Percentiles rank a stretch among this genome's conserved stretches.
These are phyloP conservation scores for Holocentrus rufus DNA, from an alignment of 2,797 vertebrate genomes.

Conservation along the genomic window DNA sequence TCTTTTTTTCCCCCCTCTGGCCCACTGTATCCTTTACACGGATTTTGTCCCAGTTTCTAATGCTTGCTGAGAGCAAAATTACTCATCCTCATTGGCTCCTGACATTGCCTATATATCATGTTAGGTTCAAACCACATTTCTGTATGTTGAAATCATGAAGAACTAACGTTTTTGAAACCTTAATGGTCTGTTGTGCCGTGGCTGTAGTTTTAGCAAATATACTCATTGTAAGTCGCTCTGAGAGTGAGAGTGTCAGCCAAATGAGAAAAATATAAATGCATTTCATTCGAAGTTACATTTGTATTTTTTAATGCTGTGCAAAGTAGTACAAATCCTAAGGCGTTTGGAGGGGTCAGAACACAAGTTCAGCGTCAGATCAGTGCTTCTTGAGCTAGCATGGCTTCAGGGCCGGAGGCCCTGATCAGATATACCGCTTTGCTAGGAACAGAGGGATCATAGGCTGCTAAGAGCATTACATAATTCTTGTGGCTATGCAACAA, in stretches of 20 bases:
- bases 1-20: too few relatives aligned
- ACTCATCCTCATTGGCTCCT: too few relatives aligned
- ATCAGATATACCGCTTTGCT: background rate
- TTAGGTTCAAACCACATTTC: too few relatives aligned
- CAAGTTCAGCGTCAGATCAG: constrained; percentile 11
- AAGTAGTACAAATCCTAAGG: background rate
- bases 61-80: too few relatives aligned
- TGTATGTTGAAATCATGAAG: too few relatives aligned
- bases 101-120: too few relatives aligned
- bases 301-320: background rate
- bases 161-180: too few relatives aligned
- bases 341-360: background rate
- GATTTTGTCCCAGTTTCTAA: background rate
- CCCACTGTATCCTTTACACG: background rate
- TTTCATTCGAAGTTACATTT: background rate
- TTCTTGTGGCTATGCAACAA: background rate
- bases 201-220: background rate
- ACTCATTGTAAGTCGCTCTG: background rate
- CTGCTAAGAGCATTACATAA: background rate
- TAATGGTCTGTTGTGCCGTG: too few relatives aligned
- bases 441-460: background rate
- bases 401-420: background rate
- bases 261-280: background rate
- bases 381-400: background rate
- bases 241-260: background rate